phyloP scores from a whole-genome alignment of 2,797 vertebrate species.

The Hephaestus fuliginosus region DNA sequence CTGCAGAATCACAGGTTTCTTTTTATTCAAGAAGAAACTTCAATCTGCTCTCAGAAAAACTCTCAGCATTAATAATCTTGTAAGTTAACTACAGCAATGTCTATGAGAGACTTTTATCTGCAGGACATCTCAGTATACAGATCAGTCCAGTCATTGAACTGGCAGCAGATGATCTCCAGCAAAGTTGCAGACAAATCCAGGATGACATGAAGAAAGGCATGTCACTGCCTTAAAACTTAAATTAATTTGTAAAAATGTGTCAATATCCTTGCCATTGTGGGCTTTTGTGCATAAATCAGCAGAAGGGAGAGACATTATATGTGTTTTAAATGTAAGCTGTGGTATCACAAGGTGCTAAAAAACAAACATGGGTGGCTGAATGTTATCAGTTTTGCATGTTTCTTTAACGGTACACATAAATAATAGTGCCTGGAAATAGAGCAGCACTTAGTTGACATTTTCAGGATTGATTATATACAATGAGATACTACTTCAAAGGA shows the following conservation, averaged over 20 bases:
- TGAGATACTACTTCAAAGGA: slow-evolving; percentile 6
- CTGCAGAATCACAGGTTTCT: not conserved
- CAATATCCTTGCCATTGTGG: not conserved
- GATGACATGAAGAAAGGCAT: not conserved
- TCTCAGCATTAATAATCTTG: not conserved
- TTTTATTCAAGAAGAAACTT: not conserved
- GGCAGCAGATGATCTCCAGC: too few species aligned
- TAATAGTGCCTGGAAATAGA: not conserved
- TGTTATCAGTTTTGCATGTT: not conserved
- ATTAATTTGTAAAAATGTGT: not conserved
- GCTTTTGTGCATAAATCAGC: not conserved
- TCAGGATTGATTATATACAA: slow-evolving; percentile 3
- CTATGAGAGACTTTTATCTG: not conserved
- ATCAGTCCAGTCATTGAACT: not conserved
- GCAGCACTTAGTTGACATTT: not conserved
- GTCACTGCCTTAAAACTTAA: not conserved
- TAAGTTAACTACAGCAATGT: not conserved
- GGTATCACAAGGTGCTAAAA: not conserved
- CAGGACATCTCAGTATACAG: not conserved
- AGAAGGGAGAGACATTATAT: not conserved
- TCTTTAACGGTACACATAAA: not conserved
- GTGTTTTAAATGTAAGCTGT: not conserved
- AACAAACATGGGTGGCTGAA: not conserved
- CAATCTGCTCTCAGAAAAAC: not conserved
- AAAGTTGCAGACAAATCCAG: not conserved